These are phyloP conservation scores for Eidolon dupreanum DNA, from an alignment of 2,797 vertebrate genomes.

Conservation along the genomic window DNA sequence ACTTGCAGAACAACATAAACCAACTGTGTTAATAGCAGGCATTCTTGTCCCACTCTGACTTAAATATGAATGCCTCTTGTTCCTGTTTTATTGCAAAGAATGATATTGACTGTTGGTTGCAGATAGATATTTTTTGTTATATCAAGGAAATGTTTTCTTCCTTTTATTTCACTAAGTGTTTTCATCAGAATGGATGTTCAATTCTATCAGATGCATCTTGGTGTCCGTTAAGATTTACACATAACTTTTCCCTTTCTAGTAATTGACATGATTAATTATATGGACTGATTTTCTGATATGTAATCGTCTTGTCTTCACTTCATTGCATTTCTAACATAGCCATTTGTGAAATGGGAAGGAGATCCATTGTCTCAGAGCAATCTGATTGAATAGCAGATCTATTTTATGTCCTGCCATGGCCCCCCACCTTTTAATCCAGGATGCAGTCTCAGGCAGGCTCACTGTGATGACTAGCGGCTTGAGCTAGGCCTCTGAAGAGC, in stretches of 20 bases:
- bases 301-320: neutral
- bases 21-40: conserved; percentile 35
- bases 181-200: neutral
- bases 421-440: neutral
- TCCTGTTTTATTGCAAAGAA: conserved; percentile 50
- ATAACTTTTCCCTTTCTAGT: conserved; percentile 21
- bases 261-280: neutral
- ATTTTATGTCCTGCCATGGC: neutral
- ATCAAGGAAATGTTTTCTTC: conserved; percentile 36
- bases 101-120: neutral
- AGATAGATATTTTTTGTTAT: neutral
- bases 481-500: neutral
- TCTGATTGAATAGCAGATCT: neutral
- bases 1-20: conserved; percentile 57
- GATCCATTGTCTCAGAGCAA: neutral
- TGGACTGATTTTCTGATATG: neutral
- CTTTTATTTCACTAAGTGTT: conserved; percentile 50
- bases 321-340: neutral
- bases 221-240: neutral
- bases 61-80: neutral
- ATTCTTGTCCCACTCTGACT: neutral
- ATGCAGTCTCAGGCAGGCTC: neutral
- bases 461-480: neutral
- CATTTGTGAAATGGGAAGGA: neutral
- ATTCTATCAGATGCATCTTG: conserved; percentile 8